These are phyloP conservation scores for Brachionus angularis DNA, from an alignment of 1,140 invertebrate genomes.

Conservation along the genomic window DNA sequence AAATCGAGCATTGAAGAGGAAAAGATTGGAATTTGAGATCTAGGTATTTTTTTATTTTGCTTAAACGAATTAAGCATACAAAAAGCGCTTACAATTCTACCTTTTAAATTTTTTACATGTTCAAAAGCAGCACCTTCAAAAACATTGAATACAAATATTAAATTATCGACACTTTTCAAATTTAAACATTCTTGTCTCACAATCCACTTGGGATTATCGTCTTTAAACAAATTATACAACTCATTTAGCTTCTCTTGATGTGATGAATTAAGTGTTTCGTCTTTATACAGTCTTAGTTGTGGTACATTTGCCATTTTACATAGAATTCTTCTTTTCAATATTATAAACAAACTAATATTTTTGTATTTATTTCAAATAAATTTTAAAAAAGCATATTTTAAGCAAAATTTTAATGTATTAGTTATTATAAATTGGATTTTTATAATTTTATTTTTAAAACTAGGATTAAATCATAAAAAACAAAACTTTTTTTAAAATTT, in stretches of 20 bases:
- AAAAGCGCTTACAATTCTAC: constrained; percentile 23
- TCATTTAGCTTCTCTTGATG: constrained; percentile 16
- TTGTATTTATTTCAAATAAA: no score
- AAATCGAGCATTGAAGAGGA: constrained; percentile 40
- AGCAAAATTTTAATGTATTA: no score
- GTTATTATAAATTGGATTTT: no score
- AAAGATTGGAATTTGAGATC: constrained; percentile 21
- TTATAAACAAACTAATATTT: no score
- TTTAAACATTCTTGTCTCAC: constrained; percentile 30
- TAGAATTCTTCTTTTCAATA: background rate
- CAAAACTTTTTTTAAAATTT: no score
- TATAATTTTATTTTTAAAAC: no score
- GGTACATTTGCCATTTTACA: constrained; percentile 5
- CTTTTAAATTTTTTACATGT: constrained; percentile 20
- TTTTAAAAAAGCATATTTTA: no score
- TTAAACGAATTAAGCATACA: constrained; percentile 36
- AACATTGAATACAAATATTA: constrained; percentile 30
- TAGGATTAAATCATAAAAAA: no score
- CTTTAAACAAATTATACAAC: constrained; percentile 38
- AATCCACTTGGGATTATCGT: constrained; percentile 41
- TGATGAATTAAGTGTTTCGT: constrained; percentile 15
- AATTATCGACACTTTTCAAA: constrained; percentile 42
- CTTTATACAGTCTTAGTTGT: constrained; percentile 42
- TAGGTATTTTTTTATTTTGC: constrained; percentile 32
- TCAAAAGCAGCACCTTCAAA: constrained; percentile 43